Evolutionary conservation across 1,140 invertebrate genomes (phyloP), one percentile per base, ranked within the genome.

Genomic region (Dreissena polymorpha): DNA sequence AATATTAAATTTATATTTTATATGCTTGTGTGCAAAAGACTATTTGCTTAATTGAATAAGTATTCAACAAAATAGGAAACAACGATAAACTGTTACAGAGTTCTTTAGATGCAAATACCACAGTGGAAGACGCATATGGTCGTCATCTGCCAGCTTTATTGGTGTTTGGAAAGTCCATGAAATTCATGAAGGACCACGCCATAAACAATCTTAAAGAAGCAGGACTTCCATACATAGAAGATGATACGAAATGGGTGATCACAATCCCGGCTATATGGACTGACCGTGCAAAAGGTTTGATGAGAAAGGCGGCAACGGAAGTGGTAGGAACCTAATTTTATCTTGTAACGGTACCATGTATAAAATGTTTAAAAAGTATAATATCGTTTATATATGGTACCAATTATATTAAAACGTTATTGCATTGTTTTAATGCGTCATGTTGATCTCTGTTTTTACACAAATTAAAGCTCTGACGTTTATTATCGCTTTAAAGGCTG

Each of bases 241-340:
- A 50, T 0, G 74, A 84, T 49, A 84, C 68, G 10, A 71, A 53
- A 18, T 84, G 82, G 82, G 82, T 84, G 13, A 23, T 84, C 7
- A 84, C 82, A 27, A 75, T 84, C 0, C 82, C 82, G 8, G 82
- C 82, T 12, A 84, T 84, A 0, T 84, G 82, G 82, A 72, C 13
- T 29, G 82, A 84, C 23, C 68, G 16, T 21, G 73, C 82, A 64
- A 84, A 84, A 39, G 49, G 64, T 18, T 57, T 84, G 14, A 84
- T 84, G 82, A 77, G 82, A 53, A 49, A 50, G n/a, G 65, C 65
- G 16, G 82, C 39, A 39, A 39, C 82, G 51, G 57, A 72, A 65
- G 39, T 63, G 73, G 82, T 84, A 64, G 29, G n/a, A 16, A 73
- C 29, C 39, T 23, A 73, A 73, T 23, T 73, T 10, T 25, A 25